Evolutionary conservation across 2,888 invertebrate genomes (phyloP).

Genomic region (Deilephila elpenor): DNA sequence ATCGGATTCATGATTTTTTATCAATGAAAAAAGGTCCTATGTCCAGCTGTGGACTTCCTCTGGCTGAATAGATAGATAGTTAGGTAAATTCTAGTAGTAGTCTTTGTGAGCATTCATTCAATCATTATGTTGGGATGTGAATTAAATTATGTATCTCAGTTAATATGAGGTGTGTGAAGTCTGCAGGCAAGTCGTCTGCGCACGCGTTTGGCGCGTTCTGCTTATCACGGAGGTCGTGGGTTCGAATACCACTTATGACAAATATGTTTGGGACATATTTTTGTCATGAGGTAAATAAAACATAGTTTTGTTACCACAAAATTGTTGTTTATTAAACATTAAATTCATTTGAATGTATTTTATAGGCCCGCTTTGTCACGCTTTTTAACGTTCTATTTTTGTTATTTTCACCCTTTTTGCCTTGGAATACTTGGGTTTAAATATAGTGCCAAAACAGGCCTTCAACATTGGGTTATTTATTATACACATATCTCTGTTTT

Average conservation of each 20-base stretch:
- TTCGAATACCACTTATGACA: constrained; percentile 89
- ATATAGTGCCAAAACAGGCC: neutral
- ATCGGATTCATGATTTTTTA: too few relatives aligned
- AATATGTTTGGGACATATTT: constrained; percentile 40
- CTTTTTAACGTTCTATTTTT: too few relatives aligned
- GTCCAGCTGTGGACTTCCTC: too few relatives aligned
- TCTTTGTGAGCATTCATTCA: too few relatives aligned
- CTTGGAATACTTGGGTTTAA: neutral
- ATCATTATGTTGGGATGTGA: too few relatives aligned
- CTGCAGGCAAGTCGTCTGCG: constrained; percentile 61
- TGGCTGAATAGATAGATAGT: too few relatives aligned
- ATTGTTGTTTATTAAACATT: neutral
- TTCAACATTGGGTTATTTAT: constrained; percentile 1
- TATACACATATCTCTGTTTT: neutral
- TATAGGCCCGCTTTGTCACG: neutral
- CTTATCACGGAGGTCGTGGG: constrained; percentile 89
- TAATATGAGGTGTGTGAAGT: too few relatives aligned
- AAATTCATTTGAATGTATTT: constrained; percentile 6
- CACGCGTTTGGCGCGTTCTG: constrained; percentile 75
- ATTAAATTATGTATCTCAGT: too few relatives aligned
- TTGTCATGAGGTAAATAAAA: neutral
- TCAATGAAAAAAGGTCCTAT: too few relatives aligned
- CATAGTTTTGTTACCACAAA: neutral
- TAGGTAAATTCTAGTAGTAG: too few relatives aligned
- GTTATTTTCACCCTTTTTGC: too few relatives aligned